Evolutionary conservation across 1,140 invertebrate genomes (phyloP).

Genomic region (Bombus terrestris): DNA sequence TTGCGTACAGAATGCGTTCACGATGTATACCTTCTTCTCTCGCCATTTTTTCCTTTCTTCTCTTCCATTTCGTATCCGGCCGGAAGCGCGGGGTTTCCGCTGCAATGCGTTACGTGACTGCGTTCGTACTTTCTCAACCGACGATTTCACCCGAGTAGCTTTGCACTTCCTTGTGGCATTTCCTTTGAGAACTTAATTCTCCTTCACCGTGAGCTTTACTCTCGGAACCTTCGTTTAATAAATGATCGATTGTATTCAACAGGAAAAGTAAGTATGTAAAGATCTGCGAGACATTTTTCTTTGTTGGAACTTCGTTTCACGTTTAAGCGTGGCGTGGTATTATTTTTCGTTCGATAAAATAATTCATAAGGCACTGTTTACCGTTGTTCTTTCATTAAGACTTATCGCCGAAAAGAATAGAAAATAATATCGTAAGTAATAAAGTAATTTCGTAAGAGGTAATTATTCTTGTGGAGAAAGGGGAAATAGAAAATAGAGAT

Average conservation of each 20-base stretch:
- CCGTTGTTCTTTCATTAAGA: background rate
- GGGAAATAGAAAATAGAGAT: background rate
- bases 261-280: background rate
- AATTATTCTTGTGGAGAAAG: background rate
- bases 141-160: slow-evolving; percentile 20
- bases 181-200: slow-evolving; percentile 26
- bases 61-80: slow-evolving; percentile 34
- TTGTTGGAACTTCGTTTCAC: background rate
- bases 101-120: slow-evolving; percentile 62
- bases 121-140: slow-evolving; percentile 14
- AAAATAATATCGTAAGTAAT: background rate
- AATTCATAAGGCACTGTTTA: background rate
- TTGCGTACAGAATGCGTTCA: slow-evolving; percentile 68
- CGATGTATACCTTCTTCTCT: slow-evolving; percentile 27
- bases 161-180: slow-evolving; percentile 22
- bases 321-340: background rate
- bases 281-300: background rate
- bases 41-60: slow-evolving; percentile 23
- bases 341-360: background rate
- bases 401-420: background rate
- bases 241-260: slow-evolving; percentile 30
- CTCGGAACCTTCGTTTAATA: slow-evolving; percentile 20
- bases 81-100: slow-evolving; percentile 57
- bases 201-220: background rate
- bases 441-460: background rate